Evolutionary conservation across 2,797 vertebrate species (phyloP).

Genomic region (Phrynocephalus vlangalii): DNA sequence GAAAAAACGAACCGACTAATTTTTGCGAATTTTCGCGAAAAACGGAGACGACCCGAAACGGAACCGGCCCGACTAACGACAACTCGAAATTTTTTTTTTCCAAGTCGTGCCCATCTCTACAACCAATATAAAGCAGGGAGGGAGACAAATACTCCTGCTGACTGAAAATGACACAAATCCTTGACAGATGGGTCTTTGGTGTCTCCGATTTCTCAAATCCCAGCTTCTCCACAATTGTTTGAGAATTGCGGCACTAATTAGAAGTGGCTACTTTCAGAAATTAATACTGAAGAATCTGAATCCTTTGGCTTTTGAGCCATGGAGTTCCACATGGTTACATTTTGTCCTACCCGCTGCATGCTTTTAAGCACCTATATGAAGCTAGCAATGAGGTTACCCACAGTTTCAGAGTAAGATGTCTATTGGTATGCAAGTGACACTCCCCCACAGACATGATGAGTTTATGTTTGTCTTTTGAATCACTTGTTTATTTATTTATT

Average conservation of each 20-base stretch:
- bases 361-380: neutral
- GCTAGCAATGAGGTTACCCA: neutral
- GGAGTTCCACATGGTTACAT: neutral
- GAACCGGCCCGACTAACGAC: too few species aligned
- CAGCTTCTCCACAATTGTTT: constrained; percentile 1
- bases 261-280: neutral
- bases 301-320: neutral
- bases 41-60: too few species aligned
- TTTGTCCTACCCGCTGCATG: neutral
- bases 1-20: too few species aligned
- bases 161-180: neutral
- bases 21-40: too few species aligned
- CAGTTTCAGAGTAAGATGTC: neutral
- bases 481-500: neutral
- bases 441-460: neutral
- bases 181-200: constrained; percentile 1
- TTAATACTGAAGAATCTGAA: neutral
- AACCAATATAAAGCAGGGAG: too few species aligned
- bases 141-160: too few species aligned
- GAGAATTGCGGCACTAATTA: neutral
- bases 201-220: constrained; percentile 22
- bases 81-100: too few species aligned
- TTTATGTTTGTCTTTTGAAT: neutral
- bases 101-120: too few species aligned
- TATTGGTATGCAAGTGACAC: neutral